These are phyloP conservation scores for Ectemnius cavifrons DNA, from an alignment of 2,888 invertebrate genomes.

Conservation along the genomic window DNA sequence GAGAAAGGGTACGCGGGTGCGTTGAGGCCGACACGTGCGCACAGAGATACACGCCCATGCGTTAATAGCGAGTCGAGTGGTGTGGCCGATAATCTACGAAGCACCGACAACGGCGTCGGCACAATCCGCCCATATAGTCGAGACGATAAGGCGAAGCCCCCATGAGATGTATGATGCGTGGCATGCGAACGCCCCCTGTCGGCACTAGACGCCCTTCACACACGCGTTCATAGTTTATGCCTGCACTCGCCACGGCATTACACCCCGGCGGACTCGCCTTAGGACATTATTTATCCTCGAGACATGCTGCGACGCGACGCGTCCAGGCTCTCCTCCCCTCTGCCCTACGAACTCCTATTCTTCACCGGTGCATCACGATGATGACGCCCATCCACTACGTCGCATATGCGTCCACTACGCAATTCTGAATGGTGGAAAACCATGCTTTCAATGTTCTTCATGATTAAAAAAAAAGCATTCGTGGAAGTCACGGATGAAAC, in stretches of 20 bases:
- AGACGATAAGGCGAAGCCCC: constrained; percentile 66
- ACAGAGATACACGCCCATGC: constrained; percentile 7
- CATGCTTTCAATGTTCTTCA: too few species aligned
- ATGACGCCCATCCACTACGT: too few species aligned
- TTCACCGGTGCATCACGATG: too few species aligned
- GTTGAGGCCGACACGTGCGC: too few species aligned
- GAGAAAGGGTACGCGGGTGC: background rate
- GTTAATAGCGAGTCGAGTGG: constrained; percentile 42
- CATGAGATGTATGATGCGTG: constrained; percentile 54
- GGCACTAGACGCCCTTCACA: constrained; percentile 63
- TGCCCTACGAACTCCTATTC: too few species aligned
- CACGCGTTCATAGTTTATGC: constrained; percentile 54
- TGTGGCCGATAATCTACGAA: constrained; percentile 66
- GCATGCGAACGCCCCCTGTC: constrained; percentile 54
- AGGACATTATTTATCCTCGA: constrained; percentile 53
- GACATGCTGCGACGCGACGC: too few species aligned
- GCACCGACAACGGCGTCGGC: constrained; percentile 33
- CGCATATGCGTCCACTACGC: too few species aligned
- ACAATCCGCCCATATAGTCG: constrained; percentile 70
- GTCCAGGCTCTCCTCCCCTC: too few species aligned
- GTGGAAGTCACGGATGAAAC: too few species aligned
- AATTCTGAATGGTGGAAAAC: too few species aligned
- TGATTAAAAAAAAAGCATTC: too few species aligned
- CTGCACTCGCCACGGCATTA: constrained; percentile 33
- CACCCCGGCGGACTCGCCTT: constrained; percentile 25